A percentile compares a stretch with the other conserved stretches of the same genome.
phyloP scores from a whole-genome alignment of 2,888 invertebrate genomes.

The Nesidiocoris tenuis region DNA sequence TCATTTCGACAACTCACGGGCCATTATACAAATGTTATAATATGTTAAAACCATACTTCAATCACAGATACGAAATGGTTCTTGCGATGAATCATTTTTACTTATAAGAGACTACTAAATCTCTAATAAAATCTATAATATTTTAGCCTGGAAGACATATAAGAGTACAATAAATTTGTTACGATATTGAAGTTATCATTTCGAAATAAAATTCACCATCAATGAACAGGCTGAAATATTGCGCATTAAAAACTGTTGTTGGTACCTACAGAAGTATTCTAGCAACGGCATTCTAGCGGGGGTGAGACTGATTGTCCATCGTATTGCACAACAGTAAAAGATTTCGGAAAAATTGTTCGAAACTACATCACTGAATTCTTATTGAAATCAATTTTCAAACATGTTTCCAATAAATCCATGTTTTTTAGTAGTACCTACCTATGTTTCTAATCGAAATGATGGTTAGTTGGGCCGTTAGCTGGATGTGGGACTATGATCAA shows the following conservation, averaged over 20 bases:
- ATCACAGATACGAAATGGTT: slow-evolving; percentile 5
- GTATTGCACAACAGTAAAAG: neutral
- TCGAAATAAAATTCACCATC: no score
- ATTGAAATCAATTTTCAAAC: slow-evolving; percentile 6
- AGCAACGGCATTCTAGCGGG: no score
- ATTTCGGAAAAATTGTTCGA: neutral
- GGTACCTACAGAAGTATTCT: no score
- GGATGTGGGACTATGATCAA: no score
- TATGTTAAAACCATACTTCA: neutral
- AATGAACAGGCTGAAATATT: no score
- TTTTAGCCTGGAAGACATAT: slow-evolving; percentile 22
- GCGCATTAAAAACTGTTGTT: no score
- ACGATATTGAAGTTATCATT: slow-evolving; percentile 1
- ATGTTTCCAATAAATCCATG: no score
- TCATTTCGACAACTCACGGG: neutral
- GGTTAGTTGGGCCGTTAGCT: no score
- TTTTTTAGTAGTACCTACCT: no score
- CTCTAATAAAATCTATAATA: slow-evolving; percentile 26
- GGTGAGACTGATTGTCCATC: slow-evolving; percentile 14
- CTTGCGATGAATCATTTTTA: slow-evolving; percentile 14
- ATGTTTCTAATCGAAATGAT: no score
- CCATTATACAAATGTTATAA: neutral
- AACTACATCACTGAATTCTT: slow-evolving; percentile 8
- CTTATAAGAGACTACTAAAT: slow-evolving; percentile 3
- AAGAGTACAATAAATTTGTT: slow-evolving; percentile 20